A percentile compares a stretch with the other conserved stretches of the same genome.
phyloP scores from a whole-genome alignment of 2,797 vertebrate species.

The Melanotaenia nigrans region DNA sequence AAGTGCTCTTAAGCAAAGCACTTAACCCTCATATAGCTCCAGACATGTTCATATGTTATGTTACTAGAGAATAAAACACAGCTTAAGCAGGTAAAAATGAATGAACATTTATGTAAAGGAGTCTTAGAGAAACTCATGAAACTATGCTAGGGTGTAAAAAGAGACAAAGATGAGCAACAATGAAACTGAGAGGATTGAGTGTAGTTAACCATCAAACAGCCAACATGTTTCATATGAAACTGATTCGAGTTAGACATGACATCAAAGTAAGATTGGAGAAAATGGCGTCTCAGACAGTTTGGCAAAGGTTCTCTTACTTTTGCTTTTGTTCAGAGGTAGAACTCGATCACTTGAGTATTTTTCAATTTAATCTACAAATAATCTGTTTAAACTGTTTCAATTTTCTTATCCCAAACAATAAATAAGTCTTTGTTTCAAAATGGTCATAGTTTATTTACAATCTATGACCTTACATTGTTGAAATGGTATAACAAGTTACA shows the following conservation, averaged over 20 bases:
- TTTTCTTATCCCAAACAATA: not conserved
- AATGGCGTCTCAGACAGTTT: slow-evolving; percentile 6
- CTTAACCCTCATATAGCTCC: not conserved
- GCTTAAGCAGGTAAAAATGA: not conserved
- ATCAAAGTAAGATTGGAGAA: slow-evolving; percentile 17
- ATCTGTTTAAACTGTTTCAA: not conserved
- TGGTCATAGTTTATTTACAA: not conserved
- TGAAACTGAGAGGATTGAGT: slow-evolving; percentile 38
- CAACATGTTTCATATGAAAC: slow-evolving; percentile 27
- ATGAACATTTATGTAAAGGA: not conserved
- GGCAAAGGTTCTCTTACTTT: not conserved
- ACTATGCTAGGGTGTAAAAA: not conserved
- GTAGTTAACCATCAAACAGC: slow-evolving; percentile 26
- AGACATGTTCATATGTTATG: not conserved
- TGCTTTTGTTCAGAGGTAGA: not conserved
- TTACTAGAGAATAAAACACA: not conserved
- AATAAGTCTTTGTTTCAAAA: not conserved
- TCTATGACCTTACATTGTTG: not conserved
- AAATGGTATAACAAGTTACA: not conserved
- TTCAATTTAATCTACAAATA: not conserved
- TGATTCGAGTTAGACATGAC: not conserved
- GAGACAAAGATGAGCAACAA: slow-evolving; percentile 22
- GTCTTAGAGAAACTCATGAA: not conserved
- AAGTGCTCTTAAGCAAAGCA: not conserved
- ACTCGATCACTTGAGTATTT: not conserved